Evolutionary conservation across 1,140 invertebrate species (phyloP).

Genomic region (Teleopsis dalmanni): DNA sequence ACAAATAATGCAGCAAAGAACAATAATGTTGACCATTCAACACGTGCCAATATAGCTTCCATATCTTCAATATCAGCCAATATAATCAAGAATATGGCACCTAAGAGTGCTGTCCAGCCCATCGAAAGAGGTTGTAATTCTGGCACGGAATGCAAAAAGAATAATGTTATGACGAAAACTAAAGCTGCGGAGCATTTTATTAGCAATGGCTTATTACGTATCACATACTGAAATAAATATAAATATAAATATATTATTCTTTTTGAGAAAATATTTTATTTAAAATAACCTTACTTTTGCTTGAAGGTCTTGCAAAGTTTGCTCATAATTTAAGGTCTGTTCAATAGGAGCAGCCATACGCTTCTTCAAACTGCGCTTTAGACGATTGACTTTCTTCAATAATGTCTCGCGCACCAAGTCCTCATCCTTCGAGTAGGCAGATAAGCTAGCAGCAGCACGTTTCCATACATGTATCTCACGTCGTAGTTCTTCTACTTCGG

Average conservation of each 20-base stretch:
- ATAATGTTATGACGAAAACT: slow-evolving; percentile 53
- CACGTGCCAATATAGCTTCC: slow-evolving; percentile 57
- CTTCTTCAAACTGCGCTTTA: neutral
- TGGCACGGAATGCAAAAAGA: slow-evolving; percentile 61
- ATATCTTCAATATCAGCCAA: slow-evolving; percentile 55
- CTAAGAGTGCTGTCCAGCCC: slow-evolving; percentile 65
- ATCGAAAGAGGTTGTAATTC: slow-evolving; percentile 51
- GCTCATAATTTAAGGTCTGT: neutral
- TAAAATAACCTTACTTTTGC: slow-evolving; percentile 1
- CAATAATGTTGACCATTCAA: slow-evolving; percentile 73
- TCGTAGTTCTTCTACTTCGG: slow-evolving; percentile 8
- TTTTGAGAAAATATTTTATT: no score
- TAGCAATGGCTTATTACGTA: slow-evolving; percentile 55
- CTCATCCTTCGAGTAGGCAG: slow-evolving; percentile 8
- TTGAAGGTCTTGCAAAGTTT: slow-evolving; percentile 20
- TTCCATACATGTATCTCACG: slow-evolving; percentile 13
- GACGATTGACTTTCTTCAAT: slow-evolving; percentile 3
- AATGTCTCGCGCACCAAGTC: slow-evolving; percentile 10
- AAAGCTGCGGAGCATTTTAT: slow-evolving; percentile 55
- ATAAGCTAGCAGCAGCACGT: slow-evolving; percentile 4
- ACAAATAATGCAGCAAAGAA: slow-evolving; percentile 72
- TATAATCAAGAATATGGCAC: slow-evolving; percentile 57
- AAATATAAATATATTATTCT: no score
- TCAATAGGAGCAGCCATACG: neutral
- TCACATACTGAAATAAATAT: no score